phyloP scores from a whole-genome alignment of 2,113 vertebrate species.

The Prietella phreatophila region DNA sequence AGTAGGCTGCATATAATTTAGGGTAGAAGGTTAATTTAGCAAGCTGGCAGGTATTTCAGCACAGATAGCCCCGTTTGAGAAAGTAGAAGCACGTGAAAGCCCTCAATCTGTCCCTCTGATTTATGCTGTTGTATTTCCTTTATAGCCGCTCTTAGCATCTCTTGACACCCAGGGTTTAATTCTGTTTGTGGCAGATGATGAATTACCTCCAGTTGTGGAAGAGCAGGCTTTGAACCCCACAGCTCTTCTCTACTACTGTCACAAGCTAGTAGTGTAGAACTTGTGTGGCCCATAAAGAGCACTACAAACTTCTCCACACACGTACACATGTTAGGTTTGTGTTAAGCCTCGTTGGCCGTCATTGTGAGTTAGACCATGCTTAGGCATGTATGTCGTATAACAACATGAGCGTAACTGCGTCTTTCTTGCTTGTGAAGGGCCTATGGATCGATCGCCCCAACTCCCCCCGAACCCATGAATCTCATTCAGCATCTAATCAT shows the following conservation, averaged over 20 bases:
- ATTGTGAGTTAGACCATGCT: background rate
- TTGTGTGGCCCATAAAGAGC: constrained; percentile 8
- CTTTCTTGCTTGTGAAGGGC: background rate
- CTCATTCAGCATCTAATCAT: background rate
- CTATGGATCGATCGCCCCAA: background rate
- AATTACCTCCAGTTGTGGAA: constrained; percentile 61
- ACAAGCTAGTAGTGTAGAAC: background rate
- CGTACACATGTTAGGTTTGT: too few species aligned
- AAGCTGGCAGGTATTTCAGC: constrained; percentile 58
- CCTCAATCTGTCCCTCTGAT: constrained; percentile 73
- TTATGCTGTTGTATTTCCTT: constrained; percentile 59
- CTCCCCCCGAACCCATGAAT: background rate
- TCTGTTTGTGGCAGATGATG: constrained; percentile 62
- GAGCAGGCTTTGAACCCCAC: constrained; percentile 54
- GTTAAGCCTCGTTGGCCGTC: background rate
- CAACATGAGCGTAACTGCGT: background rate
- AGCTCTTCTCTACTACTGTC: constrained; percentile 6
- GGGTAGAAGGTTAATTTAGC: constrained; percentile 59
- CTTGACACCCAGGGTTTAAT: constrained; percentile 32
- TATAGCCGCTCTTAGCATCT: constrained; percentile 28
- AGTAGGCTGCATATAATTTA: constrained; percentile 64
- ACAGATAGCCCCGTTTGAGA: constrained; percentile 52
- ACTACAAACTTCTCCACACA: background rate
- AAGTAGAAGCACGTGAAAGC: constrained; percentile 53
- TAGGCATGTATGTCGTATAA: background rate